A percentile compares a stretch with the other conserved stretches of the same genome.
phyloP scores from a whole-genome alignment of 2,797 vertebrate species.

The Gymnoscopelus braueri region DNA sequence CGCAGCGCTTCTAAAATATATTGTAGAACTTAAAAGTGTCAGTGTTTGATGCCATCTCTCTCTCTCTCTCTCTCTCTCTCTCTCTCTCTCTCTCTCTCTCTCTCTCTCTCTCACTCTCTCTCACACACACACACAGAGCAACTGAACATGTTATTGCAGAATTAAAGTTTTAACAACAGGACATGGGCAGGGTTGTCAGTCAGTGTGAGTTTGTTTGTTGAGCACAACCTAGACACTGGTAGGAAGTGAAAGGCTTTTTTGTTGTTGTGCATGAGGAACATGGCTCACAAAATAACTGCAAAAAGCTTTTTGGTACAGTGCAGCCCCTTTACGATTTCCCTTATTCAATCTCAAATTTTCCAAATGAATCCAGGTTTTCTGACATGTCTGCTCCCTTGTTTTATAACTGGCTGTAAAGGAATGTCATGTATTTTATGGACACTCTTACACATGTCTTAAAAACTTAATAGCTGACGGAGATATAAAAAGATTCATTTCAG shows the following conservation, averaged over 20 bases:
- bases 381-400: constrained; percentile 11
- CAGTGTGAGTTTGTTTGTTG: too few species aligned
- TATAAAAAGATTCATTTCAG: constrained; percentile 58
- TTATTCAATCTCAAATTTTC: constrained; percentile 6
- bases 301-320: constrained; percentile 5
- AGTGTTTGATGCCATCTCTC: neutral
- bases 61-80: neutral
- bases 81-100: neutral
- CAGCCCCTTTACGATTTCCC: constrained; percentile 23
- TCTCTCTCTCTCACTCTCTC: neutral
- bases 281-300: neutral
- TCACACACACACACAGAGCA: too few species aligned
- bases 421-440: constrained; percentile 32
- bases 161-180: constrained; percentile 10
- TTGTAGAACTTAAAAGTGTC: neutral
- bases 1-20: neutral
- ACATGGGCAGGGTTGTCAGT: neutral
- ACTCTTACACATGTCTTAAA: constrained; percentile 27
- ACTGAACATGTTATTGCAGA: neutral
- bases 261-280: too few species aligned
- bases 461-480: constrained; percentile 39
- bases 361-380: constrained; percentile 16
- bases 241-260: too few species aligned
- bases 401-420: constrained; percentile 29
- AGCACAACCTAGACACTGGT: too few species aligned